These are phyloP conservation scores for Drosophila suzukii DNA, from an alignment of 1,140 invertebrate species.

Conservation along the genomic window DNA sequence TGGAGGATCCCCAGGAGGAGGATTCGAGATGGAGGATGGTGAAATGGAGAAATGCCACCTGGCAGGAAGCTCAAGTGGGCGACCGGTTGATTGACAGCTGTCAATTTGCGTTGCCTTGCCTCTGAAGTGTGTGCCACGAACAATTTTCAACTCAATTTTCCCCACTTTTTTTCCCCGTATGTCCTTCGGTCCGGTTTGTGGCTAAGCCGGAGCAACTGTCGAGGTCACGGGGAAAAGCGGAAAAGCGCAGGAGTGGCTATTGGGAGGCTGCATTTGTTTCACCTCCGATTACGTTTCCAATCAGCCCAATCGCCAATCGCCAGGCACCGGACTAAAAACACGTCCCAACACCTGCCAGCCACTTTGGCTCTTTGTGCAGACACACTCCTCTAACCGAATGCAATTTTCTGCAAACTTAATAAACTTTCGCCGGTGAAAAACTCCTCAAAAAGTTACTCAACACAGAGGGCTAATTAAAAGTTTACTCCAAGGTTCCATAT, in stretches of 20 bases:
- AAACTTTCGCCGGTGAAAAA: not conserved
- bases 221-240: not conserved
- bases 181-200: slow-evolving; percentile 23
- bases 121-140: slow-evolving; percentile 38
- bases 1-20: not conserved
- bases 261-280: slow-evolving; percentile 4
- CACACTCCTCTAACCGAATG: slow-evolving; percentile 3
- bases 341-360: not conserved
- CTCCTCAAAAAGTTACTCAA: not conserved
- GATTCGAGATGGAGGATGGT: not conserved
- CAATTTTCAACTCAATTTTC: slow-evolving; percentile 57
- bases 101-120: slow-evolving; percentile 65
- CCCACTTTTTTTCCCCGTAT: not conserved
- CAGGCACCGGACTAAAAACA: not conserved
- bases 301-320: not conserved
- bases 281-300: slow-evolving; percentile 5
- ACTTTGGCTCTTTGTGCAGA: not conserved
- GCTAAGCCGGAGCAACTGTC: slow-evolving; percentile 25
- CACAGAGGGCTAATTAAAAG: slow-evolving; percentile 24
- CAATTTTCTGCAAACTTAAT: slow-evolving; percentile 14
- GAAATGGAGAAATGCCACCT: slow-evolving; percentile 6
- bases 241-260: not conserved
- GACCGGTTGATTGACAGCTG: slow-evolving; percentile 69
- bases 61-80: slow-evolving; percentile 26
- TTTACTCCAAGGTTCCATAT: not conserved